Conservation (phyloP, 2,797 vertebrate genomes). For the Prionace glauca region DNA sequence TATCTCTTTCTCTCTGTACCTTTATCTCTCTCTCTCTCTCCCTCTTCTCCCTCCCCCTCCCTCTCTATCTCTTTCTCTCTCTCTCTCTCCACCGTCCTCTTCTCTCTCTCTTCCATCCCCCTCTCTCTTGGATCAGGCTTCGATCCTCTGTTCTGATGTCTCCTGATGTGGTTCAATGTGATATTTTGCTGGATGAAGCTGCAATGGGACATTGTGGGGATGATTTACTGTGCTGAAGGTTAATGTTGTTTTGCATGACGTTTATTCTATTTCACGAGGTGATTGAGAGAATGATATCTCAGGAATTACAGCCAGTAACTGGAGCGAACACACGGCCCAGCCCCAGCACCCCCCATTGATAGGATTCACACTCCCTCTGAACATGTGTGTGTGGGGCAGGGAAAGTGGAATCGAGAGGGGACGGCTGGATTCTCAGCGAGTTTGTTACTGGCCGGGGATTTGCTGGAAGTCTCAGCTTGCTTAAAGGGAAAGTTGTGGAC, state of each 20-base stretch:
- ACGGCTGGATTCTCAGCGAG: too few species aligned
- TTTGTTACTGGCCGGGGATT: too few species aligned
- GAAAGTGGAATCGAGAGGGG: too few species aligned
- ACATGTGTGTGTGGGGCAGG: too few species aligned
- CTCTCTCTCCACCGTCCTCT: too few species aligned
- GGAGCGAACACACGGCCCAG: not conserved
- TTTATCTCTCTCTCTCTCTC: too few species aligned
- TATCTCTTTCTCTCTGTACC: too few species aligned
- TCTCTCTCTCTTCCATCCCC: not conserved
- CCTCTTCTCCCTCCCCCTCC: too few species aligned
- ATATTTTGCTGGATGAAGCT: not conserved
- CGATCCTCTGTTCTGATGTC: not conserved
- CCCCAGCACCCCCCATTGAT: not conserved
- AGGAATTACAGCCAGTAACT: not conserved
- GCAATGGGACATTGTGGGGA: not conserved
- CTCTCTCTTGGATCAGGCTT: not conserved
- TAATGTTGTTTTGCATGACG: not conserved
- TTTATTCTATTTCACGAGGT: not conserved
- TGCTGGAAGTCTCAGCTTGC: too few species aligned
- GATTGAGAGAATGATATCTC: not conserved
- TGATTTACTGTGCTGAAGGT: not conserved
- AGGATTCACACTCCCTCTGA: too few species aligned
- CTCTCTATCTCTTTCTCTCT: not conserved
- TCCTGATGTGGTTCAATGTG: not conserved
- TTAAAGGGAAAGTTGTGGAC: not conserved